These are phyloP conservation scores for Druon quercuslanigerum DNA, from an alignment of 1,140 invertebrate genomes.

Conservation along the genomic window DNA sequence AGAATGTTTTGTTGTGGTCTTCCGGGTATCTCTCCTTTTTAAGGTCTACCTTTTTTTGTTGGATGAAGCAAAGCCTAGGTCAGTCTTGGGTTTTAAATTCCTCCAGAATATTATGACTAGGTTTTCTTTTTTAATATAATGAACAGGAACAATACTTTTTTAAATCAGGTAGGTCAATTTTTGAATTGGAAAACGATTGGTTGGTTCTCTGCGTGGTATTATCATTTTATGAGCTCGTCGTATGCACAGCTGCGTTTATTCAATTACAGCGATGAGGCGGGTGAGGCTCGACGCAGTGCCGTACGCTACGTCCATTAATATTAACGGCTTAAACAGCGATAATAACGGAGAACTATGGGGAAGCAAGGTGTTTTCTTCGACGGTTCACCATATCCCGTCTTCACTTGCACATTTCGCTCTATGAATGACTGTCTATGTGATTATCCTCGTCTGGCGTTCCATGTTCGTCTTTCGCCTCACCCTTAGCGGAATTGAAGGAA, in stretches of 20 bases:
- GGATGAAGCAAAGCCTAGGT: neutral
- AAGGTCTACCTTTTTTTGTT: too few relatives aligned
- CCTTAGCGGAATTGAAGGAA: conserved; percentile 28
- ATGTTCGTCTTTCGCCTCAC: neutral
- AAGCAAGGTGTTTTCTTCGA: conserved; percentile 55
- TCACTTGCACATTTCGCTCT: conserved; percentile 28
- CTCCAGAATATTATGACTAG: too few relatives aligned
- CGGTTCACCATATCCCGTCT: conserved; percentile 48
- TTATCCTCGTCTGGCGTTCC: conserved; percentile 14
- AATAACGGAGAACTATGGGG: conserved; percentile 58
- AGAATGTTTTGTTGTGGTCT: neutral
- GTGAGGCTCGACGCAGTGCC: conserved; percentile 48
- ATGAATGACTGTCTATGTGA: conserved; percentile 17
- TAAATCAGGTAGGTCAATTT: neutral
- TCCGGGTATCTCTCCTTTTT: neutral
- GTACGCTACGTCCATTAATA: conserved; percentile 65
- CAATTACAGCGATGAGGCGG: conserved; percentile 59
- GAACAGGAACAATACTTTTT: too few relatives aligned
- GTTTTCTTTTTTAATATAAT: too few relatives aligned
- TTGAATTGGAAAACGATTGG: conserved; percentile 9
- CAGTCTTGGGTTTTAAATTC: neutral
- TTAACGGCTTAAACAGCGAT: conserved; percentile 66
- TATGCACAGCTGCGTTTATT: conserved; percentile 64
- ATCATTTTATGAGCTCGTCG: conserved; percentile 64
- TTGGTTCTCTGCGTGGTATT: conserved; percentile 52